Evolutionary conservation across 2,888 invertebrate species (phyloP).

Genomic region (Acanthosepion esculentum): DNA sequence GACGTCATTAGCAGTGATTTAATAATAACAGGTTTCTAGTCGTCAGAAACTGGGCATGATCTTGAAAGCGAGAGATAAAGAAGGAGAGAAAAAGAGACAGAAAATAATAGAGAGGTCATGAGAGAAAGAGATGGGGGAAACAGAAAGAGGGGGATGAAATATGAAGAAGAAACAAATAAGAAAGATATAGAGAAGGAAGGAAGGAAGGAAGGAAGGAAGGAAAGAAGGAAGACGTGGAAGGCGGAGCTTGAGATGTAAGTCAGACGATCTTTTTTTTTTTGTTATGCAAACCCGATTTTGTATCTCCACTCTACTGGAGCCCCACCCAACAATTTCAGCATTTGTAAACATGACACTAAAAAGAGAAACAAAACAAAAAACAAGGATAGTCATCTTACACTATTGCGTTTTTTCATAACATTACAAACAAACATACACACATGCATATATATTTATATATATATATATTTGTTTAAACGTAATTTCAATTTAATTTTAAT

Average conservation of each 20-base stretch:
- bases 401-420: background rate
- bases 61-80: background rate
- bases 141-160: background rate
- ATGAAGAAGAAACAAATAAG: background rate
- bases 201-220: background rate
- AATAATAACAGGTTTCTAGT: no score
- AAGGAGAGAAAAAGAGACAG: background rate
- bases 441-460: background rate
- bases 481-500: no score
- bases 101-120: background rate
- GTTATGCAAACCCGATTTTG: background rate
- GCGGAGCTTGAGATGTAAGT: background rate
- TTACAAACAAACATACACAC: background rate
- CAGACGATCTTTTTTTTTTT: background rate
- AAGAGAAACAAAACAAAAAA: background rate
- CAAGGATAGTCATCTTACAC: background rate
- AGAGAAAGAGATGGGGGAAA: background rate
- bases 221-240: background rate
- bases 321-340: background rate
- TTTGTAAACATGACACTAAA: background rate
- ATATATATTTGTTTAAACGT: background rate
- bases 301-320: background rate
- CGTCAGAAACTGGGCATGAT: no score
- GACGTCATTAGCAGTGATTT: no score
- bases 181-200: no score